Evolutionary conservation across 2,113 vertebrate species (phyloP).

Genomic region (Coreoperca whiteheadi): DNA sequence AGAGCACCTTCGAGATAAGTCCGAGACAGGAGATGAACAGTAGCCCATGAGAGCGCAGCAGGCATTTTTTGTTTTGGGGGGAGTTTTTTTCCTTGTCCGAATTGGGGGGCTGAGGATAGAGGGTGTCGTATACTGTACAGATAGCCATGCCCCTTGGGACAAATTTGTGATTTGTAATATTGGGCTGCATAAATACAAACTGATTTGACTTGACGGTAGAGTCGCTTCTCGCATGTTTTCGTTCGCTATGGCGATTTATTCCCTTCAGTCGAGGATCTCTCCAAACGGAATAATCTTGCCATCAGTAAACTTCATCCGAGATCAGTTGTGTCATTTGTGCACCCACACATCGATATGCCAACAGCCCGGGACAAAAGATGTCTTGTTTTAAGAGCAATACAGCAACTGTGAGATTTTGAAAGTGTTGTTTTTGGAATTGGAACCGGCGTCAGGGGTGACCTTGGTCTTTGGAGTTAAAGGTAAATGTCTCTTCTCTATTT

Average conservation of each 20-base stretch:
- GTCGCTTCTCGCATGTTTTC: neutral
- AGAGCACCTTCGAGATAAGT: too few relatives aligned
- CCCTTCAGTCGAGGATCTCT: neutral
- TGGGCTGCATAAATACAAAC: too few relatives aligned
- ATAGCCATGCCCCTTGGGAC: too few relatives aligned
- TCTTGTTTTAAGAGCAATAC: neutral
- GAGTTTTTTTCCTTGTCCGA: too few relatives aligned
- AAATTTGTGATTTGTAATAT: too few relatives aligned
- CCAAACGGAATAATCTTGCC: neutral
- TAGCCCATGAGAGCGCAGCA: neutral
- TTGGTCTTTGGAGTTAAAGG: neutral
- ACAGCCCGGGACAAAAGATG: neutral
- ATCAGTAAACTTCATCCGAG: neutral
- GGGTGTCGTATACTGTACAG: too few relatives aligned
- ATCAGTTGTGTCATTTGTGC: neutral
- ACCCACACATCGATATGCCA: too few relatives aligned
- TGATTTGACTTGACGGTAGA: neutral
- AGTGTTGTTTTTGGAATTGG: neutral
- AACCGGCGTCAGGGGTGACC: neutral
- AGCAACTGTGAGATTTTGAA: neutral
- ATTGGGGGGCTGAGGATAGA: too few relatives aligned
- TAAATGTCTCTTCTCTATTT: conserved; percentile 13
- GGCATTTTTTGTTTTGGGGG: too few relatives aligned
- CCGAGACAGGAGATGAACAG: too few relatives aligned
- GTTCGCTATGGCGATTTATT: neutral